Percentiles rank a stretch among this genome's conserved stretches.
These are phyloP conservation scores for Apotomis betuletana DNA, from an alignment of 2,888 invertebrate species.

Conservation along the genomic window DNA sequence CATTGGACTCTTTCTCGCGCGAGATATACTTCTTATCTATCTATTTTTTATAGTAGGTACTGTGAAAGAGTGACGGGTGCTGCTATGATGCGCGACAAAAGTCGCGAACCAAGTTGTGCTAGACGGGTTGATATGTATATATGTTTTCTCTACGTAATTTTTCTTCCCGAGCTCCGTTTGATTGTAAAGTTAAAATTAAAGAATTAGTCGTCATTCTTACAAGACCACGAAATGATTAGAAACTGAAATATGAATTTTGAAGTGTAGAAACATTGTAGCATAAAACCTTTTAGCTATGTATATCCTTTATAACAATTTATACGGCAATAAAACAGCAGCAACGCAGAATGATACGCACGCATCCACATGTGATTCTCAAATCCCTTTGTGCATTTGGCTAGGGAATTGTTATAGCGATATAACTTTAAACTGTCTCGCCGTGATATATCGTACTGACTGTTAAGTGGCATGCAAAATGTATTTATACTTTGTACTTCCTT, in stretches of 20 bases:
- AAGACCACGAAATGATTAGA: no score
- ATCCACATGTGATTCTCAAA: slow-evolving; percentile 41
- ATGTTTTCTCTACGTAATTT: no score
- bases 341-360: slow-evolving; percentile 13
- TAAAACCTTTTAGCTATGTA: background rate
- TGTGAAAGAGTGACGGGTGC: no score
- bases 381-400: slow-evolving; percentile 48
- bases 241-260: background rate
- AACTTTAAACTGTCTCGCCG: slow-evolving; percentile 63
- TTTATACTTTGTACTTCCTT: slow-evolving; percentile 82
- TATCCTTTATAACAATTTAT: slow-evolving; percentile 14
- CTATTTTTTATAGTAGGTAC: no score
- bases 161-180: no score
- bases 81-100: no score
- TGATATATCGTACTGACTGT: slow-evolving; percentile 74
- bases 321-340: slow-evolving; percentile 21
- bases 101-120: no score
- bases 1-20: no score
- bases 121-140: no score
- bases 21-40: no score
- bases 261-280: background rate
- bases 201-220: no score
- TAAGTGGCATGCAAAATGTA: slow-evolving; percentile 83
- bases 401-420: slow-evolving; percentile 52
- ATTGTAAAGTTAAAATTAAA: no score